A percentile compares a stretch with the other conserved stretches of the same genome.
These are phyloP conservation scores for Podocnemis expansa DNA, from an alignment of 2,113 vertebrate species.

Conservation along the genomic window DNA sequence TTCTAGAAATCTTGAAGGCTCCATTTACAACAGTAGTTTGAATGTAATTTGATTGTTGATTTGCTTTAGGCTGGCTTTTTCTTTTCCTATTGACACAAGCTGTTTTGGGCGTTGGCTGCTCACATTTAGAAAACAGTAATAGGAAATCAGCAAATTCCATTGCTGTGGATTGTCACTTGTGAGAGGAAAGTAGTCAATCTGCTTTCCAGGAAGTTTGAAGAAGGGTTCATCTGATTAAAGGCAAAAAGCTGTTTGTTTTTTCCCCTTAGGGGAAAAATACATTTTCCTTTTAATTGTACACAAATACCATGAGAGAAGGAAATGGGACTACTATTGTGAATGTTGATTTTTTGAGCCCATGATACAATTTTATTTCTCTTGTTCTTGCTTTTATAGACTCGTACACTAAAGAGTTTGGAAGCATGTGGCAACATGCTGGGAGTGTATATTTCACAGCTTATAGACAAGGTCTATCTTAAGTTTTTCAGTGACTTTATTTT, in stretches of 20 bases:
- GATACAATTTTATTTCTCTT: background rate
- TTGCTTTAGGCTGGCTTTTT: background rate
- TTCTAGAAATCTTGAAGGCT: background rate
- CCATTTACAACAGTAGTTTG: background rate
- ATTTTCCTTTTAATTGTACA: background rate
- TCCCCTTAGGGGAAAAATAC: background rate
- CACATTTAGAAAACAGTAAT: background rate
- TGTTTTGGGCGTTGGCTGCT: background rate
- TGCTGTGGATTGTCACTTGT: background rate
- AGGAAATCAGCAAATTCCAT: background rate
- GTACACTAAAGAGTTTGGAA: background rate
- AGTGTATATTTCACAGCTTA: background rate
- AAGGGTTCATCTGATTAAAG: background rate
- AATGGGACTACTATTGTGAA: background rate
- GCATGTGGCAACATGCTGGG: background rate
- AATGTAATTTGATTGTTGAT: background rate
- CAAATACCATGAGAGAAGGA: background rate
- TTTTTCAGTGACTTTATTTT: background rate
- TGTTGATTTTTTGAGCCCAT: background rate
- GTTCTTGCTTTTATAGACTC: background rate
- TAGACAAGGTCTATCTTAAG: background rate
- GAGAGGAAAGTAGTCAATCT: background rate
- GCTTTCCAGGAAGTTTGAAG: background rate
- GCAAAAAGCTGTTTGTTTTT: background rate
- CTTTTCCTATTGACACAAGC: background rate